Conservation (phyloP, 2,888 invertebrate genomes). For the Lepeophtheirus nordmannii region DNA sequence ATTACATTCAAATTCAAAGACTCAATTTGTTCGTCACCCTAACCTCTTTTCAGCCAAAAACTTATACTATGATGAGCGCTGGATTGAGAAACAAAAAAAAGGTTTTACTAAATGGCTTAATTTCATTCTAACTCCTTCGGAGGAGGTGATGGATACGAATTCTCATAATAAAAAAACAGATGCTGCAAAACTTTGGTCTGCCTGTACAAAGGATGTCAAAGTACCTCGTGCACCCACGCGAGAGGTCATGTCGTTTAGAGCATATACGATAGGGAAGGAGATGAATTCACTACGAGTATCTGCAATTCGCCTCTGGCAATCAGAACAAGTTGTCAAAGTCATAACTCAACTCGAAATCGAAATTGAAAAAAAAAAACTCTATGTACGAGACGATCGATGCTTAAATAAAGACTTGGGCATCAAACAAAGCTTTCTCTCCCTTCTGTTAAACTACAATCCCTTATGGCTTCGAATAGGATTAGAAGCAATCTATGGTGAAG, state of each 20-base stretch:
- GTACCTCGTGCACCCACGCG: conserved; percentile 32
- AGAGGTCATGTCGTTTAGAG: conserved; percentile 34
- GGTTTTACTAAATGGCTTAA: conserved; percentile 38
- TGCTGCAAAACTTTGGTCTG: conserved; percentile 29
- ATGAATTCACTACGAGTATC: conserved; percentile 34
- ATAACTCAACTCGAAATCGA: conserved; percentile 51
- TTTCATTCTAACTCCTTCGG: conserved; percentile 35
- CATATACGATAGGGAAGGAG: conserved; percentile 33
- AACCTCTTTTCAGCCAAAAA: conserved; percentile 33
- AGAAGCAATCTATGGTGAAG: conserved; percentile 63
- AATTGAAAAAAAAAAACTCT: conserved; percentile 56
- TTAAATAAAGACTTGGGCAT: conserved; percentile 64
- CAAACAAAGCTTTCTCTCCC: conserved; percentile 55
- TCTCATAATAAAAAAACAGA: conserved; percentile 28
- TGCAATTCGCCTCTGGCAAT: conserved; percentile 27
- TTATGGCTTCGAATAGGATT: conserved; percentile 74
- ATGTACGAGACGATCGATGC: conserved; percentile 58
- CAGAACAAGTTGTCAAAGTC: conserved; percentile 43
- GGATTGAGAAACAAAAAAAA: conserved; percentile 38
- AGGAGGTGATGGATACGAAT: too few relatives aligned
- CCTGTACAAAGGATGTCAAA: conserved; percentile 17
- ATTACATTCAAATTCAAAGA: not conserved
- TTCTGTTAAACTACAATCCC: conserved; percentile 70
- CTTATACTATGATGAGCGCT: conserved; percentile 38
- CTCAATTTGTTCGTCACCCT: not conserved